Evolutionary conservation across 2,888 invertebrate genomes (phyloP).

Genomic region (Caenorhabditis macrosperma): DNA sequence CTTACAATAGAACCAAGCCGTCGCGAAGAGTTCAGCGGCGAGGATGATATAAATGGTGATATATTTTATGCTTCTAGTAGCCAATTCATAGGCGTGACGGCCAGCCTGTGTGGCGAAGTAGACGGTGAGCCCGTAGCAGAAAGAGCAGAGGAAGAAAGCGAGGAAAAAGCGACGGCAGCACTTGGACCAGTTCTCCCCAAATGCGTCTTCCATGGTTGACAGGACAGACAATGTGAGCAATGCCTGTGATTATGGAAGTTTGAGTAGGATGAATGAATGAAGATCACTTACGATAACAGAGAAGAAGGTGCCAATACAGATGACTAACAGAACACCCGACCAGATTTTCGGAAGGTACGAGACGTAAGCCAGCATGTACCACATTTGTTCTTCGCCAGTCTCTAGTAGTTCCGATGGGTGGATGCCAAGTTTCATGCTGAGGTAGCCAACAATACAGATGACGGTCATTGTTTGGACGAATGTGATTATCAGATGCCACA

Average conservation of each 20-base stretch:
- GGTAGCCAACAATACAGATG: slow-evolving; percentile 73
- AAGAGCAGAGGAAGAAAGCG: slow-evolving; percentile 71
- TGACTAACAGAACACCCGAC: slow-evolving; percentile 72
- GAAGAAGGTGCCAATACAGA: slow-evolving; percentile 71
- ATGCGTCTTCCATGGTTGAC: slow-evolving; percentile 77
- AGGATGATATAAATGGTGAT: slow-evolving; percentile 77
- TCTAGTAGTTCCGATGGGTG: slow-evolving; percentile 72
- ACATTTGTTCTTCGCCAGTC: slow-evolving; percentile 76
- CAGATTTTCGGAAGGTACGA: slow-evolving; percentile 76
- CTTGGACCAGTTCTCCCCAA: slow-evolving; percentile 77
- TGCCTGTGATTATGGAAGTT: slow-evolving; percentile 64
- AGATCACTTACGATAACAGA: slow-evolving; percentile 75
- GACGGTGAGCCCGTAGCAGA: slow-evolving; percentile 71
- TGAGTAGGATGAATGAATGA: background rate
- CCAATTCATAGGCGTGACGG: slow-evolving; percentile 75
- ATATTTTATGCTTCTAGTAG: slow-evolving; percentile 76
- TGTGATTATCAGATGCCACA: slow-evolving; percentile 70
- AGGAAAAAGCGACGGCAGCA: slow-evolving; percentile 78
- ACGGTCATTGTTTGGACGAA: slow-evolving; percentile 69
- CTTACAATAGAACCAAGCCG: slow-evolving; percentile 80
- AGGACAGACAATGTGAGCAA: slow-evolving; percentile 77
- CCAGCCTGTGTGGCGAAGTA: slow-evolving; percentile 79
- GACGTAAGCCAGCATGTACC: slow-evolving; percentile 76
- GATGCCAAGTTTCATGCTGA: slow-evolving; percentile 72
- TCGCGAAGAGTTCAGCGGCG: slow-evolving; percentile 76